These are phyloP conservation scores for Acrocyrtus sp. DNA, from an alignment of 2,888 invertebrate species.

Conservation along the genomic window DNA sequence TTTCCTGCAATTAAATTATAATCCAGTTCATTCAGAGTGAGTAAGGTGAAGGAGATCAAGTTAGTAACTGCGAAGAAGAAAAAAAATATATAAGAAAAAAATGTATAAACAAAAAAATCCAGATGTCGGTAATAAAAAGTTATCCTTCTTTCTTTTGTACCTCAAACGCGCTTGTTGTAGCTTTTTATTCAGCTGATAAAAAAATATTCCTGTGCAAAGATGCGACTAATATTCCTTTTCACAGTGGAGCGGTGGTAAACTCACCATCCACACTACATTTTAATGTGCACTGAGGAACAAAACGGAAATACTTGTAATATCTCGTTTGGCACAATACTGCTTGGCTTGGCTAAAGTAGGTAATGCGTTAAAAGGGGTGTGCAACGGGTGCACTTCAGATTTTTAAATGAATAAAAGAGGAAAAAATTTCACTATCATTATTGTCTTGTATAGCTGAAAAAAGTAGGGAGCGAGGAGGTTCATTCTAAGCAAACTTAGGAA, in stretches of 20 bases:
- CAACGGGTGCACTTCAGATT: neutral
- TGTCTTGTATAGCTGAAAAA: slow-evolving; percentile 2
- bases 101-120: neutral
- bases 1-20: slow-evolving; percentile 15
- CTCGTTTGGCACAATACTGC: slow-evolving; percentile 36
- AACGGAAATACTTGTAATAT: slow-evolving; percentile 35
- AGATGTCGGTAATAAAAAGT: neutral
- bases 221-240: neutral
- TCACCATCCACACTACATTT: neutral
- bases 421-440: slow-evolving; percentile 24
- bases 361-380: slow-evolving; percentile 12
- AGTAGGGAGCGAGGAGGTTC: neutral
- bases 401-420: slow-evolving; percentile 4
- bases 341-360: slow-evolving; percentile 13
- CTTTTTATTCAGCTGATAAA: slow-evolving; percentile 20
- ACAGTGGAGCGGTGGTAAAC: neutral
- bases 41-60: slow-evolving; percentile 38
- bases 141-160: slow-evolving; percentile 1
- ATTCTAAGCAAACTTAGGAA: neutral
- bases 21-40: slow-evolving; percentile 18
- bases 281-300: slow-evolving; percentile 3
- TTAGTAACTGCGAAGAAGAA: slow-evolving; percentile 9
- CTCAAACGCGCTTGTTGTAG: neutral
- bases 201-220: too few species aligned
- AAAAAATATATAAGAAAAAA: neutral